These are phyloP conservation scores for Parapsyche elsis DNA, from an alignment of 1,140 invertebrate genomes.

Conservation along the genomic window DNA sequence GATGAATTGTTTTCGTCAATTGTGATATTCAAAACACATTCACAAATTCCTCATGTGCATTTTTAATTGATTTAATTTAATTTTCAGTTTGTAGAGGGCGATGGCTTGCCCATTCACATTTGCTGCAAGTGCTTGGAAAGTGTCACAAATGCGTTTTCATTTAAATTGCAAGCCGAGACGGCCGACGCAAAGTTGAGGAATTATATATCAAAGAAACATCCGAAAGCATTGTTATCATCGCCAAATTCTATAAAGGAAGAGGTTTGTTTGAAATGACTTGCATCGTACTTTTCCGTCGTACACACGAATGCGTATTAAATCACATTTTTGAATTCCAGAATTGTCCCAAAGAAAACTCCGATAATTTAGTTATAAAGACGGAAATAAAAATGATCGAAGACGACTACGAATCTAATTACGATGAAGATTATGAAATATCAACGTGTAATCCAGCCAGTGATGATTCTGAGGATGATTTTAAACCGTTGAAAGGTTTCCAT, in stretches of 20 bases:
- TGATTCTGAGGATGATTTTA: constrained; percentile 53
- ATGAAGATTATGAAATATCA: constrained; percentile 15
- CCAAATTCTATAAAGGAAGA: constrained; percentile 24
- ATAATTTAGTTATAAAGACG: constrained; percentile 20
- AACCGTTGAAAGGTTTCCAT: constrained; percentile 48
- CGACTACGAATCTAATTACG: background rate
- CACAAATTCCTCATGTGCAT: too few species aligned
- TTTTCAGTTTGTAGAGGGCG: constrained; percentile 29
- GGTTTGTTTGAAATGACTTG: constrained; percentile 11
- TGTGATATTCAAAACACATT: too few species aligned
- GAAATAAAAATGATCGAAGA: constrained; percentile 11
- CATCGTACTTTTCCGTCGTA: background rate
- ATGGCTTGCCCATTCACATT: constrained; percentile 34
- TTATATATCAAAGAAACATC: constrained; percentile 21
- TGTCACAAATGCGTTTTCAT: constrained; percentile 34
- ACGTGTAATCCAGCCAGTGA: constrained; percentile 31
- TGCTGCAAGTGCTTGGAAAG: constrained; percentile 34
- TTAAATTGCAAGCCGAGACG: constrained; percentile 39
- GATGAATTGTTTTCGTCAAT: too few species aligned
- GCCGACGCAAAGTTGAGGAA: constrained; percentile 14
- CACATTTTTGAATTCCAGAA: too few species aligned
- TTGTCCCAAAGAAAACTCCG: too few species aligned
- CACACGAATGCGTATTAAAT: too few species aligned
- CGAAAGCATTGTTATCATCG: background rate
- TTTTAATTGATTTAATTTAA: background rate